These are phyloP conservation scores for Coenobita brevimanus DNA, from an alignment of 1,140 invertebrate genomes.

Conservation along the genomic window DNA sequence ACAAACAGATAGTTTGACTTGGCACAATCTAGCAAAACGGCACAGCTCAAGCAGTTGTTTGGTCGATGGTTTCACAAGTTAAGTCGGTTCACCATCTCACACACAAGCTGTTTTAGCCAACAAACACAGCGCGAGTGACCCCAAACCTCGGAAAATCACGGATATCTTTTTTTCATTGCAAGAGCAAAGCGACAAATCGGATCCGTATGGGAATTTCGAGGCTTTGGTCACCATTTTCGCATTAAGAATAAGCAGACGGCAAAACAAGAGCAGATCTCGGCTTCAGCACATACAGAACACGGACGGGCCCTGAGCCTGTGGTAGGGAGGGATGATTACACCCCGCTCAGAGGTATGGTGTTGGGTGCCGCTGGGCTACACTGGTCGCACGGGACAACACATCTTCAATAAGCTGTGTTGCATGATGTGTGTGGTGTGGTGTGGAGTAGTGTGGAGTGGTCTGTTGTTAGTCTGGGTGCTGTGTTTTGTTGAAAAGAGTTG, in stretches of 20 bases:
- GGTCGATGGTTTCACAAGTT: constrained; percentile 33
- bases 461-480: too few relatives aligned
- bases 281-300: constrained; percentile 16
- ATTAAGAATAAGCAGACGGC: constrained; percentile 14
- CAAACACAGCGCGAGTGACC: constrained; percentile 36
- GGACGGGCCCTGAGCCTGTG: too few relatives aligned
- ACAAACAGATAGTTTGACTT: constrained; percentile 26
- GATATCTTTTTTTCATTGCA: not conserved
- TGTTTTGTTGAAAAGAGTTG: too few relatives aligned
- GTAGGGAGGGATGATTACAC: too few relatives aligned
- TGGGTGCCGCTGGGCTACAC: too few relatives aligned
- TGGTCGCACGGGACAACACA: too few relatives aligned
- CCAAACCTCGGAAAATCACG: constrained; percentile 14
- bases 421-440: too few relatives aligned
- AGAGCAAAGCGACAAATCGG: too few relatives aligned
- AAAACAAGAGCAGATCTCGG: constrained; percentile 22
- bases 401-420: too few relatives aligned
- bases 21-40: constrained; percentile 21
- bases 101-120: constrained; percentile 55
- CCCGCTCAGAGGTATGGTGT: too few relatives aligned
- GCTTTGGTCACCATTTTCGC: constrained; percentile 19
- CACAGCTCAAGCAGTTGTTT: constrained; percentile 39
- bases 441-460: too few relatives aligned
- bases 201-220: constrained; percentile 1
- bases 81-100: constrained; percentile 50